Conservation (phyloP, 1,140 invertebrate species). For the Trichomalopsis sarcophagae region DNA sequence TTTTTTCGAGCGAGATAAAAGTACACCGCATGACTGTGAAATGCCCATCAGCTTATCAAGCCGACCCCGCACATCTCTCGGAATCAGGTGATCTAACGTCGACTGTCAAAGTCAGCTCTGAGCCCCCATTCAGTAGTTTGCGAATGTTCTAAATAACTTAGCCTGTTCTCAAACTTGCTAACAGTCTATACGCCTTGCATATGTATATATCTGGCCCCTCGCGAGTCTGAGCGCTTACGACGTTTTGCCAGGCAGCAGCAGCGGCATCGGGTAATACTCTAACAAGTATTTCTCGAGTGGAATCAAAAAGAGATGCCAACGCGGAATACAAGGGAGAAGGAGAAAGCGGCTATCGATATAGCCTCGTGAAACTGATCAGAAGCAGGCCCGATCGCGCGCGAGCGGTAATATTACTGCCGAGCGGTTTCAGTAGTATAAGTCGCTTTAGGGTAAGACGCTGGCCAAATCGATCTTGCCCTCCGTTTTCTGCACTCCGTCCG, state of each 20-base stretch:
- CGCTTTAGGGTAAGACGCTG: neutral
- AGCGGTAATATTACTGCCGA: neutral
- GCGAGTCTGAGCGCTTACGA: neutral
- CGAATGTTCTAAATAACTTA: constrained; percentile 13
- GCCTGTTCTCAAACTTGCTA: neutral
- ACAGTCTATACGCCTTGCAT: neutral
- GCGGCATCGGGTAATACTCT: neutral
- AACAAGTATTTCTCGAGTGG: no score
- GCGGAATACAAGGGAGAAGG: no score
- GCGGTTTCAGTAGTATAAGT: constrained; percentile 19
- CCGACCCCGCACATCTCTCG: neutral
- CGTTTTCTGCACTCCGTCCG: neutral
- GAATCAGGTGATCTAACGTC: neutral
- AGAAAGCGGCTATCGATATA: no score
- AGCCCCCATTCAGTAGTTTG: no score
- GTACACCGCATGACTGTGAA: no score
- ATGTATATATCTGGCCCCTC: neutral
- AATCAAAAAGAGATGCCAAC: no score
- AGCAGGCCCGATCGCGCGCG: neutral
- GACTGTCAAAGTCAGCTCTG: no score
- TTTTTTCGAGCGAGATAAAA: no score
- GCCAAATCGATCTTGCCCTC: constrained; percentile 8
- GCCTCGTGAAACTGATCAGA: neutral
- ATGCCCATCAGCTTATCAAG: no score
- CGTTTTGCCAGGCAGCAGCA: neutral